Evolutionary conservation across 2,113 vertebrate species (phyloP).

Genomic region (Xyliphius kryptos): DNA sequence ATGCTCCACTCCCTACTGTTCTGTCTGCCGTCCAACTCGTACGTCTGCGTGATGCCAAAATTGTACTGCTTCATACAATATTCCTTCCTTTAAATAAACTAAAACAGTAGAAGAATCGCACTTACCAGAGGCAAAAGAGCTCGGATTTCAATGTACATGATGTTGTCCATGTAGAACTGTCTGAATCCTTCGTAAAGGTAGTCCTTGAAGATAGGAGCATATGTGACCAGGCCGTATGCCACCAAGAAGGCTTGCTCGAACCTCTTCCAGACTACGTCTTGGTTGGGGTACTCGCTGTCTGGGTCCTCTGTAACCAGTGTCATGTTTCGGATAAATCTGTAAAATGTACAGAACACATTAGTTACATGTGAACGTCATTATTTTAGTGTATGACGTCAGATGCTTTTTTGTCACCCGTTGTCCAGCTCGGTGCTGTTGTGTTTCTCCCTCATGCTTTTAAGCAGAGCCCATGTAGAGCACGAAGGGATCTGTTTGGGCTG

Average conservation of each 20-base stretch:
- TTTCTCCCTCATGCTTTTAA: slow-evolving; percentile 65
- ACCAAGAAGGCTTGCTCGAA: slow-evolving; percentile 71
- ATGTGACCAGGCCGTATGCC: slow-evolving; percentile 70
- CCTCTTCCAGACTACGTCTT: slow-evolving; percentile 67
- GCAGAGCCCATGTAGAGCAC: slow-evolving; percentile 72
- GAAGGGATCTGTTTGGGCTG: slow-evolving; percentile 39
- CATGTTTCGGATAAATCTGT: slow-evolving; percentile 73
- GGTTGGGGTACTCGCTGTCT: slow-evolving; percentile 65
- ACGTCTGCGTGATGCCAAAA: slow-evolving; percentile 70
- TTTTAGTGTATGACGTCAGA: too few species aligned
- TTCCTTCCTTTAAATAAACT: too few species aligned
- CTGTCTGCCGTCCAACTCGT: slow-evolving; percentile 75
- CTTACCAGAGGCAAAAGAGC: slow-evolving; percentile 68
- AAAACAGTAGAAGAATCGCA: too few species aligned
- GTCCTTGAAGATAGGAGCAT: slow-evolving; percentile 82
- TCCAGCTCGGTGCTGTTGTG: slow-evolving; percentile 68
- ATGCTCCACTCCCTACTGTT: slow-evolving; percentile 67
- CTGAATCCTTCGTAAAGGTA: slow-evolving; percentile 75
- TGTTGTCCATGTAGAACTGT: slow-evolving; percentile 75
- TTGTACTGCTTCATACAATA: too few species aligned
- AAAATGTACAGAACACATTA: too few species aligned
- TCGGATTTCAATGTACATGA: slow-evolving; percentile 81
- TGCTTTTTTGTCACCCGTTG: slow-evolving; percentile 59
- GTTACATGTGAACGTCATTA: too few species aligned
- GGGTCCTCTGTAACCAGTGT: slow-evolving; percentile 75